Evolutionary conservation across 30 jellyfish, hydroid and myxozoan species (phyloP).

Genomic region (Catostylus mosaicus): DNA sequence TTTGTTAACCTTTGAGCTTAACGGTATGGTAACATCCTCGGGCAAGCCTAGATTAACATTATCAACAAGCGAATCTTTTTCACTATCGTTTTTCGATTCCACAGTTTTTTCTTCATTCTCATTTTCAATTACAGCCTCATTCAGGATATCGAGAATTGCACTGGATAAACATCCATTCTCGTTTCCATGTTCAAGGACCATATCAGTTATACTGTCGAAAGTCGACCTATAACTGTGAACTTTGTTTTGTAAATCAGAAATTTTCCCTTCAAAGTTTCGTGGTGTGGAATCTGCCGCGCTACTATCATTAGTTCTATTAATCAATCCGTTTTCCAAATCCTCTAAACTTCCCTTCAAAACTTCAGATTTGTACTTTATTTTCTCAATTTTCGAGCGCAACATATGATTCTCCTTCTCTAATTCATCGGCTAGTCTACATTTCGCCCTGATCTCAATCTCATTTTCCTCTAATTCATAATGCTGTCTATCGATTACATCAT

Average conservation of each 20-base stretch:
- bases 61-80: background rate
- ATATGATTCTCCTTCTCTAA: slow-evolving; percentile 12
- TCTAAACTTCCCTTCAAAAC: slow-evolving; percentile 20
- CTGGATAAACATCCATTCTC: background rate
- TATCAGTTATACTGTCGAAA: background rate
- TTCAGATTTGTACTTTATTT: slow-evolving; percentile 7
- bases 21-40: background rate
- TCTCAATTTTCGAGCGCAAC: background rate
- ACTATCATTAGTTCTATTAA: background rate
- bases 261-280: background rate
- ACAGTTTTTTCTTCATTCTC: background rate
- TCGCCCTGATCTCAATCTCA: background rate
- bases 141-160: background rate
- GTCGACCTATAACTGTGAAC: background rate
- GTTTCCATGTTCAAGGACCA: background rate
- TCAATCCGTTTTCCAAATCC: slow-evolving; percentile 14
- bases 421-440: background rate
- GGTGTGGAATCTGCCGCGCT: background rate
- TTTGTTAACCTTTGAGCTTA: background rate
- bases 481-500: slow-evolving; percentile 41
- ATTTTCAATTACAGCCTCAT: background rate
- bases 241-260: background rate
- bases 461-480: slow-evolving; percentile 13
- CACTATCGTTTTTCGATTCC: background rate
- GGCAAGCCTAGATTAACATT: background rate